Evolutionary conservation across 2,888 invertebrate species (phyloP), one percentile per base, ranked within the genome.

Genomic region (Toxonevra muliebris): DNA sequence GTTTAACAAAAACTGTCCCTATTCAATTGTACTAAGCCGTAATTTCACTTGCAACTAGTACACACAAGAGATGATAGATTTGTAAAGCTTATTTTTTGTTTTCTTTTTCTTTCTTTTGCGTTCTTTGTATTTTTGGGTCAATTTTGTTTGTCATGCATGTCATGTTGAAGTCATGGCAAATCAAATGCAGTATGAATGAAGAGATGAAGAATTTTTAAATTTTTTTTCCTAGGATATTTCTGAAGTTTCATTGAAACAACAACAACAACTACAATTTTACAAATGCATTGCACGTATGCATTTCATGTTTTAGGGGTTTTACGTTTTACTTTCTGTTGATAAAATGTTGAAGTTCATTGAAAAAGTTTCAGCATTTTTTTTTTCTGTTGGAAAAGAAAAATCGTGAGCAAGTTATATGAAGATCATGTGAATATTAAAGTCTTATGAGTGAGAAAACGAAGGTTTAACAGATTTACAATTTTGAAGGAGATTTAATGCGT

Each of bases 131-230:
- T 66, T 66, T 40, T 60, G 66, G 66, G 66, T 66, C 66, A 66
- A 61, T 61, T 55, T 13, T 60, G 54, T 54, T 17, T n/a, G 45
- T 20, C 54, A 54, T 66, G 55, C 45, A 30, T 50, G 48, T 3
- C 45, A 17, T 11, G 41, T 13, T 55, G 61, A 61, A 66, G 66
- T 66, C 66, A 55, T 61, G 66, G 66, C 54, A 50, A 66, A 66
- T 55, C 55, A 48, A 53, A 50, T 65, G 13, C n/a, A n/a, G n/a
- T 41, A 30, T 63, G 20, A 30, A 54, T 20, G 10, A 43, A 54
- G 30, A 30, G 30, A 4, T 15, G 53, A 17, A 11, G 57, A 45
- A 30, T 30, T 2, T 30, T 30, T 30, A 2, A 4, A 4, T 7
- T 30, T 30, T 30, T 30, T 30, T 30, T 30, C 3, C 30, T 43